These are phyloP conservation scores for Phyllotreta striolata DNA, from an alignment of 2,888 invertebrate species.

Conservation along the genomic window DNA sequence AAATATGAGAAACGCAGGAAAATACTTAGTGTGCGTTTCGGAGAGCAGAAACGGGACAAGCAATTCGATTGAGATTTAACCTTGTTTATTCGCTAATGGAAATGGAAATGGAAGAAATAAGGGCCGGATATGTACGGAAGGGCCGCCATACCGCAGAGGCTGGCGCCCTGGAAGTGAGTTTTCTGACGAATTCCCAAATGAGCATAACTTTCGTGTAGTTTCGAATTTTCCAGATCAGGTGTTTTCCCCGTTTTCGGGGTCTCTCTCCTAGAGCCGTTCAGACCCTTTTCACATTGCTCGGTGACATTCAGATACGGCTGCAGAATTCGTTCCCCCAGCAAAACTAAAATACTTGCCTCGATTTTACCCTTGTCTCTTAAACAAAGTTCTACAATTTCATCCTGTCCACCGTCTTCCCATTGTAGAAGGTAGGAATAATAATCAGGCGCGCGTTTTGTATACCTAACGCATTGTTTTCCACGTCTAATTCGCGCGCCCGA, in stretches of 20 bases:
- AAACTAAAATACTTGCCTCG: slow-evolving; percentile 28
- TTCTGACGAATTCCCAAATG: slow-evolving; percentile 34
- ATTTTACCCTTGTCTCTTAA: slow-evolving; percentile 28
- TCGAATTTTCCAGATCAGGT: slow-evolving; percentile 34
- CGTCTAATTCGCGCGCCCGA: slow-evolving; percentile 18
- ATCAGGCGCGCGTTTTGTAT: slow-evolving; percentile 14
- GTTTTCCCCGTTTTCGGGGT: slow-evolving; percentile 27
- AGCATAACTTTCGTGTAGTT: slow-evolving; percentile 32
- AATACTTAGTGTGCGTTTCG: background rate
- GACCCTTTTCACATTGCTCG: slow-evolving; percentile 33
- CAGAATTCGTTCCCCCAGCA: slow-evolving; percentile 25
- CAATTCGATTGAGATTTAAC: slow-evolving; percentile 26
- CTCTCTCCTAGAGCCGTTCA: slow-evolving; percentile 27
- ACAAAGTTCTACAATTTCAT: slow-evolving; percentile 27
- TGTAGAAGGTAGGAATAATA: slow-evolving; percentile 25
- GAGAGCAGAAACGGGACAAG: slow-evolving; percentile 3
- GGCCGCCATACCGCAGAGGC: slow-evolving; percentile 7
- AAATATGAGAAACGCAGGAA: too few species aligned
- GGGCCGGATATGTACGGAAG: slow-evolving; percentile 14
- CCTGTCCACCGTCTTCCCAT: slow-evolving; percentile 26
- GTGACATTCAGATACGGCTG: slow-evolving; percentile 32
- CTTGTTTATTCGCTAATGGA: slow-evolving; percentile 29
- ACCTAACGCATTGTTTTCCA: slow-evolving; percentile 26
- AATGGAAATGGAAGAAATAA: slow-evolving; percentile 15
- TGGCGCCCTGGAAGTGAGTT: slow-evolving; percentile 24